Evolutionary conservation across 2,797 vertebrate genomes (phyloP), one percentile per base, ranked within the genome.

Genomic region (Smutsia gigantea): DNA sequence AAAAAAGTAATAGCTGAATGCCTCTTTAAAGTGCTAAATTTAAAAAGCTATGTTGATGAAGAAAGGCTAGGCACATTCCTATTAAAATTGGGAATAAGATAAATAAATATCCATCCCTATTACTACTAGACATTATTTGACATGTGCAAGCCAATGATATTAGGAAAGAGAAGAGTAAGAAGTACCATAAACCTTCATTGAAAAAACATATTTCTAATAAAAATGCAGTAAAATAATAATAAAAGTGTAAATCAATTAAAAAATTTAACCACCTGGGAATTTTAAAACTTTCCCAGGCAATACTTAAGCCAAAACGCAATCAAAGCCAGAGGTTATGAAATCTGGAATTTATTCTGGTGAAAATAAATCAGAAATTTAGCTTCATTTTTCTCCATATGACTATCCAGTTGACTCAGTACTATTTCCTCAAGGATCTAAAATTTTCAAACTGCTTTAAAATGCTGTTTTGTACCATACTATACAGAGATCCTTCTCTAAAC

Each of bases 121-220:
- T n/a, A 55, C 13, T 21, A 27, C 37, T 63, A 75, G 79, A 39
- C 12, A 72, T 19, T 86, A 83, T 42, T 59, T 37, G 25, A 79
- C 3, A 53, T 8, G 19, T 55, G 11, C 21, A 83, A 78, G 13
- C 27, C 87, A 90, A 71, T 83, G 8, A 72, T 27, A 78, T 17
- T 8, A 86, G 81, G 34, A 93, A 77, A 71, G 51, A 92, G 81
- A 61, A 64, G 17, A 61, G 11, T 53, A 37, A 29, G 19, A 55
- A 0, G 14, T 51, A 63, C 10, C 77, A 49, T 96, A 51, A 79
- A 69, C 42, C 6, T 14, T 23, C 31, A 63, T 4, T 87, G 49
- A 96, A 95, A 95, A 85, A 29, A 59, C 15, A 92, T 39, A 78
- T 37, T 78, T 90, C 86, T 69, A 75, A 93, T 37, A 69, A 85